Percentiles rank a stretch among this genome's conserved stretches.
Conservation (phyloP, 2,888 invertebrate genomes). For the Cheilosia grossa region DNA sequence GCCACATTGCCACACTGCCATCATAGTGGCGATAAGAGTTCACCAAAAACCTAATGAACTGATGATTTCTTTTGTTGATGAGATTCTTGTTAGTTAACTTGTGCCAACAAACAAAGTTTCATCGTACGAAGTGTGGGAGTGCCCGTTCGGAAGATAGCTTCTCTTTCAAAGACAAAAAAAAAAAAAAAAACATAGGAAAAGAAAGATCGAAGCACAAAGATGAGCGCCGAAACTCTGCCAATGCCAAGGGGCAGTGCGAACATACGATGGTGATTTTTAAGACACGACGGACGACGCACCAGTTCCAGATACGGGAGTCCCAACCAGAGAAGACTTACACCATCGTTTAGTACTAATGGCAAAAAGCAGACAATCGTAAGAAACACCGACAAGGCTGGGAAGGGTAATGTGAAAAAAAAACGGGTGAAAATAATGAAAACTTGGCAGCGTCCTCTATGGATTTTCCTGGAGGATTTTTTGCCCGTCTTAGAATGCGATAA, state of each 20-base stretch:
- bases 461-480: constrained; percentile 34
- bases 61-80: constrained; percentile 76
- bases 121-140: constrained; percentile 35
- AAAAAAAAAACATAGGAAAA: constrained; percentile 3
- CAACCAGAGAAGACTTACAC: constrained; percentile 48
- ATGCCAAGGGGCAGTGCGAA: constrained; percentile 49
- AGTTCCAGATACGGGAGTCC: constrained; percentile 24
- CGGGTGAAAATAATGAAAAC: constrained; percentile 70
- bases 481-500: constrained; percentile 51
- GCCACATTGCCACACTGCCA: constrained; percentile 27
- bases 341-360: constrained; percentile 45
- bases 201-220: constrained; percentile 52
- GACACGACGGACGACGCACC: constrained; percentile 47
- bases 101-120: constrained; percentile 68
- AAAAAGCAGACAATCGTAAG: constrained; percentile 38
- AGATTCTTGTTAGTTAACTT: constrained; percentile 70
- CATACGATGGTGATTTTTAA: constrained; percentile 51
- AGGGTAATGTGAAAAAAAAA: constrained; percentile 39
- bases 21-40: constrained; percentile 65
- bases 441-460: constrained; percentile 70
- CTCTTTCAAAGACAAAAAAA: background rate
- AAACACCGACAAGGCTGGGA: constrained; percentile 5
- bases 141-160: constrained; percentile 35
- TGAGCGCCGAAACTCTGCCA: constrained; percentile 35
- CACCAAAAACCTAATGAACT: constrained; percentile 76